Evolutionary conservation across 2,113 vertebrate species (phyloP).

Genomic region (Scomber japonicus): DNA sequence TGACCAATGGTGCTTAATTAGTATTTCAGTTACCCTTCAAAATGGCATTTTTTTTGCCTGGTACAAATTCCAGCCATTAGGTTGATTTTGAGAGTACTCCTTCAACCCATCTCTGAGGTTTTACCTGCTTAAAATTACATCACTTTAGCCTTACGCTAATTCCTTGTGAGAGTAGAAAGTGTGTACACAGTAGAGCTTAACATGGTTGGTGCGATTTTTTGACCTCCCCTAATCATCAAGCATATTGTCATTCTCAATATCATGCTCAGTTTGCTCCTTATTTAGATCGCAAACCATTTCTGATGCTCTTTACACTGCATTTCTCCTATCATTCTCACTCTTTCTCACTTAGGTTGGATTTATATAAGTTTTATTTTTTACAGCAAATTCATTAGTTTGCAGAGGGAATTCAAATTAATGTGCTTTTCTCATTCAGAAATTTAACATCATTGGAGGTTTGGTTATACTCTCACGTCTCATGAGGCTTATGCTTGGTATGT

Average conservation of each 20-base stretch:
- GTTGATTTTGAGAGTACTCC: not conserved
- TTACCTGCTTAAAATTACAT: no score
- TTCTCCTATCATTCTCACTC: not conserved
- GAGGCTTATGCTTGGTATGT: not conserved
- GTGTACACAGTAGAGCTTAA: not conserved
- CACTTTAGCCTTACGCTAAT: not conserved
- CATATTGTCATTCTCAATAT: not conserved
- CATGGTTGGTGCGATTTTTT: not conserved
- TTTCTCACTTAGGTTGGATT: not conserved
- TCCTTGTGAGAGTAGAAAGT: not conserved
- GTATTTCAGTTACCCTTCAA: not conserved
- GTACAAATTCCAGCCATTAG: not conserved
- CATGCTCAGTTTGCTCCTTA: slow-evolving; percentile 4
- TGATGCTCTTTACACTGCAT: slow-evolving; percentile 1
- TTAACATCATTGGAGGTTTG: not conserved
- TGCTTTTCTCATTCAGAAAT: not conserved
- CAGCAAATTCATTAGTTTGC: not conserved
- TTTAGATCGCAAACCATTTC: slow-evolving; percentile 20
- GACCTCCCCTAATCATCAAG: not conserved
- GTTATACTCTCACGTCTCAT: not conserved
- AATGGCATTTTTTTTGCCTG: not conserved
- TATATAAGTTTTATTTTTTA: not conserved
- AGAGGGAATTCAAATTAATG: not conserved
- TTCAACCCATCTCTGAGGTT: not conserved
- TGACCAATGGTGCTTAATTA: not conserved